Percentiles rank a stretch among this genome's conserved stretches.
phyloP scores from a whole-genome alignment of 2,888 invertebrate species.

The Drosophila paucipuncta region DNA sequence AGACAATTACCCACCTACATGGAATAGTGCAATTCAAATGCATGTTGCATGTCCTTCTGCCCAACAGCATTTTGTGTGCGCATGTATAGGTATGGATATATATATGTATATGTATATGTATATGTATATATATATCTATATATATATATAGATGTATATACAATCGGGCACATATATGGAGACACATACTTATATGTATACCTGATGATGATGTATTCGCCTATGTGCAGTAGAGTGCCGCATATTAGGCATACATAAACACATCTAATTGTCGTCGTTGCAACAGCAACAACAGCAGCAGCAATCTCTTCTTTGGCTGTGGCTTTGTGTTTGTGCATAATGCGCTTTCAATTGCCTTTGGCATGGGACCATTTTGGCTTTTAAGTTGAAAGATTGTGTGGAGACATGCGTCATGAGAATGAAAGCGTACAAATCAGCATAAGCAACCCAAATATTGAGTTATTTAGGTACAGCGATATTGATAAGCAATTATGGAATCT shows the following conservation, averaged over 20 bases:
- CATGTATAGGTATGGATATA: slow-evolving; percentile 29
- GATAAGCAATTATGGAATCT: not conserved
- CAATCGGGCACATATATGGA: slow-evolving; percentile 6
- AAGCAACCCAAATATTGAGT: not conserved
- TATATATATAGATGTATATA: slow-evolving; percentile 13
- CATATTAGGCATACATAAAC: slow-evolving; percentile 52
- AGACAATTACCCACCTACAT: slow-evolving; percentile 18
- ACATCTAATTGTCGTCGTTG: slow-evolving; percentile 21
- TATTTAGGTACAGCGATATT: not conserved
- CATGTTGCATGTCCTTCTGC: slow-evolving; percentile 66
- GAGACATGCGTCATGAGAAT: not conserved
- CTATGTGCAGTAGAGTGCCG: slow-evolving; percentile 33
- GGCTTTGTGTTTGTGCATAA: slow-evolving; percentile 49
- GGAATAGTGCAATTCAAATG: slow-evolving; percentile 57
- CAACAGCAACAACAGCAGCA: not conserved
- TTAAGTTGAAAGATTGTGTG: slow-evolving; percentile 42
- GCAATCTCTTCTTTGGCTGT: slow-evolving; percentile 1
- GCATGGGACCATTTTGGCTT: slow-evolving; percentile 51
- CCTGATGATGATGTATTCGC: slow-evolving; percentile 17
- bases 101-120: slow-evolving; percentile 1
- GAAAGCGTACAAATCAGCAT: not conserved
- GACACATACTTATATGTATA: not conserved
- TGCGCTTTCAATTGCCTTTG: slow-evolving; percentile 56
- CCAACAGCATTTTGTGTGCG: slow-evolving; percentile 49
- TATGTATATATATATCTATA: slow-evolving; percentile 6